Base-by-base conservation (phyloP, 2,888 invertebrate genomes). In the Dioctria rufipes region DNA sequence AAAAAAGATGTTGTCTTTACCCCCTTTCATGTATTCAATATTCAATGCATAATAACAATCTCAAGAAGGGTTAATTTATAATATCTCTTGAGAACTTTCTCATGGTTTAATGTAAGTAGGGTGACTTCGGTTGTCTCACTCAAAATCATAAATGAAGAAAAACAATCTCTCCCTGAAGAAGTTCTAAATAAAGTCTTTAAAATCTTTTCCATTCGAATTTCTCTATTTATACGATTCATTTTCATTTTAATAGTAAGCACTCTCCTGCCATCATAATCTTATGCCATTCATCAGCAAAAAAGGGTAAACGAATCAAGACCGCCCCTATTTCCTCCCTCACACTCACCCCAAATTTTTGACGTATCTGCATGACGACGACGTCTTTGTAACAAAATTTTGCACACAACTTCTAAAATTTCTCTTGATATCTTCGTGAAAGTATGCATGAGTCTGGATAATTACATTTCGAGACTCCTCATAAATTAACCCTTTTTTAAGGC, bases 401-500 rank as follows among this genome's bases (percentile, higher is more conserved):
- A n/a, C 25, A 5, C 39, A 66, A 66, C 46, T 46, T 69, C 67
- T 3, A 43, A 49, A 66, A 46, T 69, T 69, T 69, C 69, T 69
- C 37, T 25, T 37, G 69, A 49, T 49, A 69, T 49, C 25, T 49
- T 25, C 4, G 49, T 49, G 37, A 69, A 49, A 49, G 69, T 69
- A 73, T 58, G 73, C 40, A 54, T 54, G 60, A 73, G 73, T 43
- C 58, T 73, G 73, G 73, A 73, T 73, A 73, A 73, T 73, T 73
- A 73, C 58, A 73, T 61, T 75, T 60, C 61, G 61, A 61, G 61
- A 75, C 75, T 73, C 42, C 75, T 61, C 75, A 75, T 75, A 75
- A 61, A 75, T 75, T 75, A 75, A 75, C 61, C 75, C 75, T 60
- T 75, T 75, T 61, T 75, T 61, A 66, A 13, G n/a, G 42, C 13